Evolutionary conservation across 2,888 invertebrate genomes (phyloP).

Genomic region (Tipula lateralis): DNA sequence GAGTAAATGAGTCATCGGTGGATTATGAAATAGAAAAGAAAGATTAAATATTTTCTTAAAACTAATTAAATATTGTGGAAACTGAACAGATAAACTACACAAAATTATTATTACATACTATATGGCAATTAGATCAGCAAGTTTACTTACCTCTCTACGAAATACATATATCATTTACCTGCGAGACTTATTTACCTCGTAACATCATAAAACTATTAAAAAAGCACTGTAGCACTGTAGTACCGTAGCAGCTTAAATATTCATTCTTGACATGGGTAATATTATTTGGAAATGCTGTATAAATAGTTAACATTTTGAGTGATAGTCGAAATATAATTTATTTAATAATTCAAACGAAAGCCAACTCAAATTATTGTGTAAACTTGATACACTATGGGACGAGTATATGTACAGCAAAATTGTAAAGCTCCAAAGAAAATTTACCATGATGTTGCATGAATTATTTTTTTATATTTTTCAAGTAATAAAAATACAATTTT

Average conservation of each 20-base stretch:
- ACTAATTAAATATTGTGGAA: too few species aligned
- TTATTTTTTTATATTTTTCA: not conserved
- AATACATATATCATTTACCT: not conserved
- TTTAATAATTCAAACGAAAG: not conserved
- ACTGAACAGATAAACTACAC: too few species aligned
- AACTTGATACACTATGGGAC: not conserved
- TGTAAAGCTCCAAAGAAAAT: not conserved
- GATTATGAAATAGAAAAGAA: too few species aligned
- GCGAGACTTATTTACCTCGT: not conserved
- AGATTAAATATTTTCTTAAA: too few species aligned
- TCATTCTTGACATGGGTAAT: not conserved
- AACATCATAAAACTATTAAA: conserved; percentile 11
- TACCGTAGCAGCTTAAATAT: not conserved
- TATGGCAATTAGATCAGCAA: not conserved
- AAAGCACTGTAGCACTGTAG: not conserved
- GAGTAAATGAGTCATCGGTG: too few species aligned
- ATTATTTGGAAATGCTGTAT: not conserved
- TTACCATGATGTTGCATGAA: conserved; percentile 11
- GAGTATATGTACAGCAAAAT: not conserved
- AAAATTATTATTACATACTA: not conserved
- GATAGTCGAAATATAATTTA: not conserved
- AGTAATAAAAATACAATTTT: not conserved
- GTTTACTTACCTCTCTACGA: not conserved
- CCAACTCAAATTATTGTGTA: not conserved
- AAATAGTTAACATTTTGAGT: not conserved